A percentile compares a stretch with the other conserved stretches of the same genome.
phyloP scores from a whole-genome alignment of 2,888 invertebrate genomes.

The Strigamia crassipes region DNA sequence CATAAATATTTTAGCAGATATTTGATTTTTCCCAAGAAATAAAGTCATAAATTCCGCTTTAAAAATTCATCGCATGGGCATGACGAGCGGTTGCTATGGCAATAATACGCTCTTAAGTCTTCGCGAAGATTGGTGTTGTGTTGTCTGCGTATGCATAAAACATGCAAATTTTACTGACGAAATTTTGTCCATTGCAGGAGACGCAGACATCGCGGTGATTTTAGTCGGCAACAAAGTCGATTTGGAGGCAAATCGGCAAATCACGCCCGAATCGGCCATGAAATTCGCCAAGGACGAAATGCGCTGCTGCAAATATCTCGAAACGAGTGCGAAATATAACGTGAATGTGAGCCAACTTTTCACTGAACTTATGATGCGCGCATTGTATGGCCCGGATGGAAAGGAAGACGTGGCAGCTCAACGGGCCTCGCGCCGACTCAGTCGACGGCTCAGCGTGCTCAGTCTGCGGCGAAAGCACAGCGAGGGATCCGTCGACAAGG shows the following conservation, averaged over 20 bases:
- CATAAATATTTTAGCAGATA: too few species aligned
- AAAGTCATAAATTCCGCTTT: neutral
- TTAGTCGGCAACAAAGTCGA: slow-evolving; percentile 53
- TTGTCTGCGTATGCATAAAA: neutral
- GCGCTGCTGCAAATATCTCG: slow-evolving; percentile 52
- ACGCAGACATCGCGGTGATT: slow-evolving; percentile 52
- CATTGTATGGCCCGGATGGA: slow-evolving; percentile 47
- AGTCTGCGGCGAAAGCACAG: slow-evolving; percentile 48
- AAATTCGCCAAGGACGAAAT: slow-evolving; percentile 48
- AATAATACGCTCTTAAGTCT: neutral
- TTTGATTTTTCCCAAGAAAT: neutral
- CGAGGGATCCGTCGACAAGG: slow-evolving; percentile 13
- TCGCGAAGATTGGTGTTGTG: neutral
- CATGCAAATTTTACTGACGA: neutral
- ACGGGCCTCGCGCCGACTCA: slow-evolving; percentile 51
- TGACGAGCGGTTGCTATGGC: neutral
- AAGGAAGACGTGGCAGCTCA: slow-evolving; percentile 50
- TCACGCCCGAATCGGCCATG: slow-evolving; percentile 51
- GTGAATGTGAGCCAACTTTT: slow-evolving; percentile 52
- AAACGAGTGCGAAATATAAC: slow-evolving; percentile 54
- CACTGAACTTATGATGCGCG: slow-evolving; percentile 51
- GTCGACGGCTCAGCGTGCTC: slow-evolving; percentile 49
- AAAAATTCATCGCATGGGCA: neutral
- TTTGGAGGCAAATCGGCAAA: slow-evolving; percentile 51
- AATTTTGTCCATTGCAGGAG: slow-evolving; percentile 45